phyloP scores from a whole-genome alignment of 2,888 invertebrate genomes.

The Conus canariensis region DNA sequence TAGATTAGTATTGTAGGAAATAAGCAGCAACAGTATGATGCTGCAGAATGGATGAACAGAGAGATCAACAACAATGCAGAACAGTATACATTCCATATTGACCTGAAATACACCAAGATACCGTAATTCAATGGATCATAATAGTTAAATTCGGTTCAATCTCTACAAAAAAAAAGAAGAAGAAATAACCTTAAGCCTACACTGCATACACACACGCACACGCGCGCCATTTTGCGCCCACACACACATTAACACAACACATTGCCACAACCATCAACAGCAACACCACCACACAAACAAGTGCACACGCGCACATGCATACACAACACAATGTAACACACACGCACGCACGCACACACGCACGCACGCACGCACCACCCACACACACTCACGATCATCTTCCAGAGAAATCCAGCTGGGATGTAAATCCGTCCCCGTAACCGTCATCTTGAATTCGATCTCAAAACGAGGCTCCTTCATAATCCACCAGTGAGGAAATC shows the following conservation, averaged over 20 bases:
- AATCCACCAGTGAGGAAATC: conserved; percentile 16
- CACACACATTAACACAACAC: not conserved
- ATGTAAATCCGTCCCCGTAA: not conserved
- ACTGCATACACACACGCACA: not conserved
- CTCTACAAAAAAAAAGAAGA: not conserved
- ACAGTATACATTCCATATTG: too few species aligned
- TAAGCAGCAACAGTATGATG: too few species aligned
- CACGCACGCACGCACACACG: not conserved
- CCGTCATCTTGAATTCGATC: not conserved
- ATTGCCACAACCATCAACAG: not conserved
- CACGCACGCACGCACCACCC: not conserved
- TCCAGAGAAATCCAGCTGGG: not conserved
- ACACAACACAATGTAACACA: not conserved
- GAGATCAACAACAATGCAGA: too few species aligned
- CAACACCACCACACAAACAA: not conserved
- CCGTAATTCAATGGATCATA: too few species aligned
- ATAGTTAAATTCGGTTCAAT: not conserved
- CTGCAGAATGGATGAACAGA: too few species aligned
- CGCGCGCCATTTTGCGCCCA: not conserved
- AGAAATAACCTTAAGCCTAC: not conserved
- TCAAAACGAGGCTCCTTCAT: not conserved
- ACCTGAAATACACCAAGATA: too few species aligned
- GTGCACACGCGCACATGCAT: not conserved
- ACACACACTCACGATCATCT: not conserved
- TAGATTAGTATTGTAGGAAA: too few species aligned